phyloP scores from a whole-genome alignment of 2,113 vertebrate genomes.

The Cepphus grylle region DNA sequence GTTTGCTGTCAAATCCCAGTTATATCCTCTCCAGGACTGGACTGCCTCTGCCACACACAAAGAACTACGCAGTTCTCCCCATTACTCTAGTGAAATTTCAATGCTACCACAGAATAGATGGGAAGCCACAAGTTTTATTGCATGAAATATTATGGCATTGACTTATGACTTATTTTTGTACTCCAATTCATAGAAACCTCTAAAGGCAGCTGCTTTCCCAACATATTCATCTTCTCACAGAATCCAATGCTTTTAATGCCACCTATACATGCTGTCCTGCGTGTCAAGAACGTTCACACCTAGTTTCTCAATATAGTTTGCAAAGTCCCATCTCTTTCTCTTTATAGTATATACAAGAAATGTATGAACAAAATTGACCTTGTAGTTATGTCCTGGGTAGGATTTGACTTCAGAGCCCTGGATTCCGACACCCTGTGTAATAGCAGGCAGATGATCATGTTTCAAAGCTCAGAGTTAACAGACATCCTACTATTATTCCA shows the following conservation, averaged over 20 bases:
- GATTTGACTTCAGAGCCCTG: background rate
- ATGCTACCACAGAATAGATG: background rate
- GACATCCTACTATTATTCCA: background rate
- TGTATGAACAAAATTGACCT: background rate
- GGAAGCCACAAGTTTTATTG: background rate
- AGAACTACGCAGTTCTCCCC: background rate
- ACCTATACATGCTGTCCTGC: background rate
- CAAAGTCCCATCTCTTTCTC: background rate
- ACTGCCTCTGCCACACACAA: background rate
- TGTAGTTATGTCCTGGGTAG: background rate
- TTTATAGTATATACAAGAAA: background rate
- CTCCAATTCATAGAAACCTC: background rate
- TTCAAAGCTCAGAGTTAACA: constrained; percentile 7
- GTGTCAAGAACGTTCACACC: background rate
- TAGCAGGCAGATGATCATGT: background rate
- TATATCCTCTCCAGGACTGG: background rate
- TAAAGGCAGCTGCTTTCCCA: background rate
- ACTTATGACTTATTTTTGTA: background rate
- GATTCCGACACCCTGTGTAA: background rate
- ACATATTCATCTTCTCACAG: background rate
- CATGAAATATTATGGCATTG: background rate
- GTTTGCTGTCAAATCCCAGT: background rate
- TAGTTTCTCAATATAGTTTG: background rate
- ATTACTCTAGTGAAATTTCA: background rate
- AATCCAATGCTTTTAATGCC: background rate